These are phyloP conservation scores for Salvelinus fontinalis DNA, from an alignment of 2,113 vertebrate species.

Conservation along the genomic window DNA sequence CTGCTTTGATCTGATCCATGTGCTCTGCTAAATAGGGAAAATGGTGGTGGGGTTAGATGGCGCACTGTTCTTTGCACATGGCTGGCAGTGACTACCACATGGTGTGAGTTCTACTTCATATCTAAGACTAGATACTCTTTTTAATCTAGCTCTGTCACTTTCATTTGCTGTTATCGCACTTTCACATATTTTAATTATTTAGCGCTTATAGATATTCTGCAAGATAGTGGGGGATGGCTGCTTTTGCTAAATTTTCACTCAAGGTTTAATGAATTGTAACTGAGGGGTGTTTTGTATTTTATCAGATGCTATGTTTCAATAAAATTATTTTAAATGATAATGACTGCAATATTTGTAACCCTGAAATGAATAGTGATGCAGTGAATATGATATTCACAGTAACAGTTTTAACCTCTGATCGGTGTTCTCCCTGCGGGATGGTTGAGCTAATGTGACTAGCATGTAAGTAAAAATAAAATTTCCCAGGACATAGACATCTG, in stretches of 20 bases:
- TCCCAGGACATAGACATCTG: too few species aligned
- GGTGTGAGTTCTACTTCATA: neutral
- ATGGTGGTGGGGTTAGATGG: slow-evolving; percentile 57
- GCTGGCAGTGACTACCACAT: neutral
- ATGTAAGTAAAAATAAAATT: too few species aligned
- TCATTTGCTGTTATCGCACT: too few species aligned
- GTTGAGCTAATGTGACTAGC: too few species aligned
- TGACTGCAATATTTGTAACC: neutral
- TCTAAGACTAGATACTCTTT: too few species aligned
- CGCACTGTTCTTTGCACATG: slow-evolving; percentile 21
- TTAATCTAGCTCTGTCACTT: too few species aligned
- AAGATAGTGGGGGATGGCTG: neutral
- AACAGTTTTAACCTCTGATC: neutral
- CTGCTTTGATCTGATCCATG: neutral
- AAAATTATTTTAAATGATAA: slow-evolving; percentile 39
- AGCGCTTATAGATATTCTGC: too few species aligned
- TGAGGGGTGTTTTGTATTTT: slow-evolving; percentile 33
- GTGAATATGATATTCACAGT: neutral
- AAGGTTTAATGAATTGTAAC: neutral
- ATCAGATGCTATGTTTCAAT: slow-evolving; percentile 61
- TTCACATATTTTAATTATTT: too few species aligned
- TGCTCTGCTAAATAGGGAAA: neutral
- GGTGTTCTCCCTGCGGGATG: too few species aligned
- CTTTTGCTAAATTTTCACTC: neutral
- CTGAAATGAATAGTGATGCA: neutral